Evolutionary conservation across 1,140 invertebrate genomes (phyloP), one percentile per base, ranked within the genome.

Genomic region (Micrasema minimum): DNA sequence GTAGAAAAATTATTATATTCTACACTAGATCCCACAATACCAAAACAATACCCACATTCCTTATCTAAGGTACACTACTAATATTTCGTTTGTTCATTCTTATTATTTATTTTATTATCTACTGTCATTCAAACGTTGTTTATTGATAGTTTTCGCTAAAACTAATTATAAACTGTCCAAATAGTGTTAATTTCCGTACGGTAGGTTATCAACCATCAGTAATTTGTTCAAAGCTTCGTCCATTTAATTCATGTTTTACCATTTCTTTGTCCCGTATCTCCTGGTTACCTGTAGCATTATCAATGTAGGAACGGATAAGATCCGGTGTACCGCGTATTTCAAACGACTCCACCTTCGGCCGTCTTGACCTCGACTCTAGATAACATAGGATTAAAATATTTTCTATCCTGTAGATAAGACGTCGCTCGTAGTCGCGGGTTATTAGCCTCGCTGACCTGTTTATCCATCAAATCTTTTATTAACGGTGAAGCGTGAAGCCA

Each of bases 371-470:
- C n/a, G n/a, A n/a, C n/a, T n/a, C n/a, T 31, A 31, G 26, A 31
- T 31, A 7, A 31, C 26, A 7, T 31, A 4, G 26, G 2, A 31
- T 31, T 31, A 31, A 31, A 31, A 7, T 2, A 31, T 4, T 16
- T 59, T 38, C 31, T n/a, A 16, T 10, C 38, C 11, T 48, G 23
- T 57, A 55, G 65, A 67, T 67, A 67, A 55, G 50, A 51, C 37
- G 10, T 22, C 9, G 50, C 14, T 53, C 38, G 31, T 14, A 55
- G 31, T 22, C 22, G 5, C 5, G 38, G 65, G 50, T 43, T 67
- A 50, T 55, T 67, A 67, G 65, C 65, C 51, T 37, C 18, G 46
- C 46, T 66, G 64, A 66, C 48, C 37, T 12, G 23, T 57, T 67
- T 55, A 55, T 67, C 43, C 26, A n/a, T 43, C 18, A 57, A 67